Conservation (phyloP, 1,140 invertebrate species). For the Dendrolimus kikuchii region DNA sequence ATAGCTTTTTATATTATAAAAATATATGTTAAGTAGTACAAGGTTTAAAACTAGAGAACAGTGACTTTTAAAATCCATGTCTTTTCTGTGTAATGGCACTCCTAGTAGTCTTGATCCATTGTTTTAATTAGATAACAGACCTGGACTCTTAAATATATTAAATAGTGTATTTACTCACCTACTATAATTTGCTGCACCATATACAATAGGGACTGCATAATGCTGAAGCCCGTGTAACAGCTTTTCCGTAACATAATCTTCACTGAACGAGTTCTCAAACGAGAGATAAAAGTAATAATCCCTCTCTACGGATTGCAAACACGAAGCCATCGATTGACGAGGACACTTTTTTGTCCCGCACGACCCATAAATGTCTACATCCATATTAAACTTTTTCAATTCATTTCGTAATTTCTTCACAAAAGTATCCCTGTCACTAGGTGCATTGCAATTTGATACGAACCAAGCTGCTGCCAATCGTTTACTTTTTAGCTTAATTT, state of each 20-base stretch:
- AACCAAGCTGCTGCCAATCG: slow-evolving; percentile 75
- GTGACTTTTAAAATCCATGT: too few species aligned
- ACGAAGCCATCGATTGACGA: slow-evolving; percentile 26
- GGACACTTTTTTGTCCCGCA: slow-evolving; percentile 69
- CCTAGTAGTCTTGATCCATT: too few species aligned
- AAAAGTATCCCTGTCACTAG: slow-evolving; percentile 71
- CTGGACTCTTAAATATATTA: too few species aligned
- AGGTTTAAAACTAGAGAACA: too few species aligned
- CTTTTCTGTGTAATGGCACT: too few species aligned
- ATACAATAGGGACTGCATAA: slow-evolving; percentile 71
- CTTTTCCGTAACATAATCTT: slow-evolving; percentile 79
- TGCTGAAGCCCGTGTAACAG: slow-evolving; percentile 68
- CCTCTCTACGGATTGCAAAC: slow-evolving; percentile 53
- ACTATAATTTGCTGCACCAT: slow-evolving; percentile 61
- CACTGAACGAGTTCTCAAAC: slow-evolving; percentile 77
- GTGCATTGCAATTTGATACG: slow-evolving; percentile 76
- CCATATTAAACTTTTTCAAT: slow-evolving; percentile 45
- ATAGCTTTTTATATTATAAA: too few species aligned
- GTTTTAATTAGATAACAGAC: too few species aligned
- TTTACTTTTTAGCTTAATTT: slow-evolving; percentile 44
- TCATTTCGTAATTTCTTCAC: slow-evolving; percentile 72
- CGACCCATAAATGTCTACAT: slow-evolving; percentile 79
- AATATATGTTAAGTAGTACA: too few species aligned
- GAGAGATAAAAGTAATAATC: slow-evolving; percentile 80
- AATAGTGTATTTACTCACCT: not conserved